These are phyloP conservation scores for Dendronephthya gigantea DNA, from an alignment of 64 coral and sea anemone genomes.

Conservation along the genomic window DNA sequence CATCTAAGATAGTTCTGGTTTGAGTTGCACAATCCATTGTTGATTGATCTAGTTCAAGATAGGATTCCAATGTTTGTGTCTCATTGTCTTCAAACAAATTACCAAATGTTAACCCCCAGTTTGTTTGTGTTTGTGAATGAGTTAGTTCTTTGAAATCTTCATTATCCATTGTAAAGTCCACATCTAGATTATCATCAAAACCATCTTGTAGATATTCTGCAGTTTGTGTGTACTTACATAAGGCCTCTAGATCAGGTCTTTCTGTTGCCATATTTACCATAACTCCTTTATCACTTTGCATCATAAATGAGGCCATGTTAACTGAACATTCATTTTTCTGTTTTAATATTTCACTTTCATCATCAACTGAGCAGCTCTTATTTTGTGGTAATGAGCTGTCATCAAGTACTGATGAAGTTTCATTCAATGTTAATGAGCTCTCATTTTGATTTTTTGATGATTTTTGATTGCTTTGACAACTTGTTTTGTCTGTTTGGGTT, in stretches of 20 bases:
- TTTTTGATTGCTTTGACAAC: neutral
- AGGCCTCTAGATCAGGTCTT: neutral
- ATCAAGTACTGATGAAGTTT: too few relatives aligned
- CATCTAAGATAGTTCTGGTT: slow-evolving; percentile 75
- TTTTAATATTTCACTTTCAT: too few relatives aligned
- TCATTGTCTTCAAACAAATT: slow-evolving; percentile 76
- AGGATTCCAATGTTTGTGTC: slow-evolving; percentile 77
- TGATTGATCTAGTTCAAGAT: slow-evolving; percentile 62
- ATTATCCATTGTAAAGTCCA: slow-evolving; percentile 4
- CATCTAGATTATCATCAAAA: neutral
- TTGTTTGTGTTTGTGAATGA: slow-evolving; percentile 64
- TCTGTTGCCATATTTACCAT: neutral
- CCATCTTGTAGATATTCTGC: neutral
- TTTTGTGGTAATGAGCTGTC: too few relatives aligned
- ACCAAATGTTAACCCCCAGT: neutral
- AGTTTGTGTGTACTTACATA: neutral
- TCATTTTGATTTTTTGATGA: neutral
- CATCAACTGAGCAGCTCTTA: too few relatives aligned
- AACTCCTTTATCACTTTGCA: too few relatives aligned
- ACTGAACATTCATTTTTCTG: neutral
- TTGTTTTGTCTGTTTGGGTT: neutral
- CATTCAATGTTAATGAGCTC: too few relatives aligned
- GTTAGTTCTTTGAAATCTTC: slow-evolving; percentile 24
- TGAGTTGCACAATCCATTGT: slow-evolving; percentile 80
- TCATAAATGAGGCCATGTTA: too few relatives aligned